A percentile compares a stretch with the other conserved stretches of the same genome.
Evolutionary conservation across 2,888 invertebrate genomes (phyloP).

Genomic region (Zeuzera pyrina): DNA sequence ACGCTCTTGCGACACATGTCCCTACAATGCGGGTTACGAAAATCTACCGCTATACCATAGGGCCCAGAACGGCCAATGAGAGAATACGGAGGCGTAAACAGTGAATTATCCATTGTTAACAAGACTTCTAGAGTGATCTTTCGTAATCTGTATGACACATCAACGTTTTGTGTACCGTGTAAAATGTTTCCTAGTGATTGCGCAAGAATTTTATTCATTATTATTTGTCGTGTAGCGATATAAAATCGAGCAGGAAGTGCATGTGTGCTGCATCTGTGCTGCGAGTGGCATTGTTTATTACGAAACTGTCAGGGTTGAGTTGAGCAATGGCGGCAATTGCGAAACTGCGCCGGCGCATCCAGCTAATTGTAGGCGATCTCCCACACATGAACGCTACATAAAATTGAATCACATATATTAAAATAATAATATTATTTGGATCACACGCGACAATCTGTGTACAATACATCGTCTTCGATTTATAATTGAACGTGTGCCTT

Average conservation of each 20-base stretch:
- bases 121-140: slow-evolving; percentile 29
- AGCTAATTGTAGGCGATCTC: slow-evolving; percentile 63
- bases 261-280: slow-evolving; percentile 66
- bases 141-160: slow-evolving; percentile 47
- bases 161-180: slow-evolving; percentile 36
- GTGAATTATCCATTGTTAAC: slow-evolving; percentile 2
- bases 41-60: slow-evolving; percentile 59
- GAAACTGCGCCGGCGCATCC: slow-evolving; percentile 56
- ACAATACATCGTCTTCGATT: no score
- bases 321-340: slow-evolving; percentile 59
- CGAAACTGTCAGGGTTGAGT: slow-evolving; percentile 71
- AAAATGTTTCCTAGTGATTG: slow-evolving; percentile 49
- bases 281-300: slow-evolving; percentile 61
- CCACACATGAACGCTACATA: slow-evolving; percentile 28
- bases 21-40: slow-evolving; percentile 70
- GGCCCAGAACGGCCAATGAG: slow-evolving; percentile 28
- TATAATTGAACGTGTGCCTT: no score
- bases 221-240: slow-evolving; percentile 34
- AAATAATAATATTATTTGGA: no score
- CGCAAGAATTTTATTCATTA: slow-evolving; percentile 51
- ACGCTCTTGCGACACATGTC: slow-evolving; percentile 64
- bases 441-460: no score
- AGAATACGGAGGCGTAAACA: neutral
- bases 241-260: slow-evolving; percentile 67
- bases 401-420: no score